phyloP scores from a whole-genome alignment of 2,113 vertebrate species.

The Oryzias woworae region DNA sequence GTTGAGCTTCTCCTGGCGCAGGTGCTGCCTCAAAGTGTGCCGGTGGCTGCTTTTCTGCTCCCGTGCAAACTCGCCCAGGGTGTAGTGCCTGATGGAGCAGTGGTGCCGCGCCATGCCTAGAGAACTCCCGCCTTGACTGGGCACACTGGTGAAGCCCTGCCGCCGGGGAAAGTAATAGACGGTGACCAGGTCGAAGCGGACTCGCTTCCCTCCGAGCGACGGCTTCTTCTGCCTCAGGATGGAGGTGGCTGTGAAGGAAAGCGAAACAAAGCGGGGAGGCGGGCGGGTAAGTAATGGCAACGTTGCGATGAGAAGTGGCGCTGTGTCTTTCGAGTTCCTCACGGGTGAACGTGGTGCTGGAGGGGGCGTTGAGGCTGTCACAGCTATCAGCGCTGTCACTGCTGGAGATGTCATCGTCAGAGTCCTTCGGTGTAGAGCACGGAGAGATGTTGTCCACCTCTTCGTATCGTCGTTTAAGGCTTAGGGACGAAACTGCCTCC shows the following conservation, averaged over 20 bases:
- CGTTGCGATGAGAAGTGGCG: background rate
- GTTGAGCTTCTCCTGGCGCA: constrained; percentile 93
- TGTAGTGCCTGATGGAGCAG: constrained; percentile 90
- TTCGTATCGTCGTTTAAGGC: constrained; percentile 90
- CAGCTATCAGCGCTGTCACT: constrained; percentile 98
- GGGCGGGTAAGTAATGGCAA: background rate
- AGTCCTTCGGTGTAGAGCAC: constrained; percentile 85
- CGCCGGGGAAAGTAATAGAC: constrained; percentile 95
- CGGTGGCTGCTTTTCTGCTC: constrained; percentile 92
- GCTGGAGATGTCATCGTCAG: constrained; percentile 94
- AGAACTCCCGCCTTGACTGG: constrained; percentile 96
- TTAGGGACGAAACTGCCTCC: constrained; percentile 85
- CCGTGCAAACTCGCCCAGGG: constrained; percentile 93
- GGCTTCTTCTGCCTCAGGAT: constrained; percentile 91
- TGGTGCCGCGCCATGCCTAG: constrained; percentile 95
- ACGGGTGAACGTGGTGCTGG: constrained; percentile 85
- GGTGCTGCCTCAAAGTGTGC: constrained; percentile 88
- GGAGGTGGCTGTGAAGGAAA: constrained; percentile 83
- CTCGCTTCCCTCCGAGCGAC: constrained; percentile 82
- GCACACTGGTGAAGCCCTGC: constrained; percentile 98
- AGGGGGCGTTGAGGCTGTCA: constrained; percentile 92
- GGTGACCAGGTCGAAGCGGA: constrained; percentile 94
- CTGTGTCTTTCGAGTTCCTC: constrained; percentile 63
- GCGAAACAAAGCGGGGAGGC: background rate
- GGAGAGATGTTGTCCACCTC: constrained; percentile 88